A percentile compares a stretch with the other conserved stretches of the same genome.
These are phyloP conservation scores for Oceanodroma tethys DNA, from an alignment of 2,113 vertebrate species.

Conservation along the genomic window DNA sequence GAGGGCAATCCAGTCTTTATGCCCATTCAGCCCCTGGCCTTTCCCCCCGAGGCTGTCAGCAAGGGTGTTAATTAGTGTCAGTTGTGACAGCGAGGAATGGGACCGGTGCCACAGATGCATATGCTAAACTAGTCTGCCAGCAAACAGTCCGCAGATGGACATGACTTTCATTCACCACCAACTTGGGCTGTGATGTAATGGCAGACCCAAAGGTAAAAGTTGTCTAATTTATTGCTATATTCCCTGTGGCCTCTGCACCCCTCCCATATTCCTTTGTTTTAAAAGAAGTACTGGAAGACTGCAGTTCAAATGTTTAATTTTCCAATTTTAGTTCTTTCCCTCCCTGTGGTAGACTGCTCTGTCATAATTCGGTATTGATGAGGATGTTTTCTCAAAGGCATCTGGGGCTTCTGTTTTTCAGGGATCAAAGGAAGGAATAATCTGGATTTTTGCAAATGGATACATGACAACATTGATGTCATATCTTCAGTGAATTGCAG, in stretches of 20 bases:
- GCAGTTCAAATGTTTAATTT: not conserved
- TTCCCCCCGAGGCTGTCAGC: not conserved
- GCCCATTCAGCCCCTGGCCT: not conserved
- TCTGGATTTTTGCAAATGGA: slow-evolving; percentile 28
- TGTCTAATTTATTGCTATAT: not conserved
- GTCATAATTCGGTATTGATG: not conserved
- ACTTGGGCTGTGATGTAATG: not conserved
- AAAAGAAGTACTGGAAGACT: not conserved
- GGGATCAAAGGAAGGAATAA: slow-evolving; percentile 31
- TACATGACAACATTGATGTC: not conserved
- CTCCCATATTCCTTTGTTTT: not conserved
- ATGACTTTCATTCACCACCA: not conserved
- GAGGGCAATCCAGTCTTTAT: not conserved
- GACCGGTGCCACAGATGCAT: not conserved
- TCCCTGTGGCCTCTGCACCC: not conserved
- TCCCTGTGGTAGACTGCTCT: not conserved
- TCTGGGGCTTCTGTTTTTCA: not conserved
- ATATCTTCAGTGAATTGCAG: not conserved
- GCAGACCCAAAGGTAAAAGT: not conserved
- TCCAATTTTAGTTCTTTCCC: not conserved
- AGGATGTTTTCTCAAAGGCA: slow-evolving; percentile 8
- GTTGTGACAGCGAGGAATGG: not conserved
- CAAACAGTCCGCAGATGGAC: not conserved
- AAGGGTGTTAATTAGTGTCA: not conserved
- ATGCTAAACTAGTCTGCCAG: not conserved